Percentiles rank a stretch among this genome's conserved stretches.
These are phyloP conservation scores for Ctenopoma kingsleyae DNA, from an alignment of 2,797 vertebrate species.

Conservation along the genomic window DNA sequence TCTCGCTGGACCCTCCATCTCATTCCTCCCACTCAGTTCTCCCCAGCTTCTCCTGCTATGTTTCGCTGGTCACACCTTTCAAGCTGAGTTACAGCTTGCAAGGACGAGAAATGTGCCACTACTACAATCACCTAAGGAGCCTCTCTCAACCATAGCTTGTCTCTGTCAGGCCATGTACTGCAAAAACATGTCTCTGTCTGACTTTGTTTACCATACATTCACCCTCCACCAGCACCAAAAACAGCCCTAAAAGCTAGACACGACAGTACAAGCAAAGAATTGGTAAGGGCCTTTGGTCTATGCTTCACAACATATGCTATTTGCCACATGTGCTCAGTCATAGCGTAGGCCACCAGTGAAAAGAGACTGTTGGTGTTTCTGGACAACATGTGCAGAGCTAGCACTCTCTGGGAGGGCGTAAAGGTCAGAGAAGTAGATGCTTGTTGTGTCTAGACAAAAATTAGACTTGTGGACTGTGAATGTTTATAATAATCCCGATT, in stretches of 20 bases:
- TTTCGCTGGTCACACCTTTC: conserved; percentile 71
- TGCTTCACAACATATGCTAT: conserved; percentile 60
- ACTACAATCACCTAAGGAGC: conserved; percentile 71
- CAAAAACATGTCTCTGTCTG: conserved; percentile 52
- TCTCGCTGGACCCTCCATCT: conserved; percentile 25
- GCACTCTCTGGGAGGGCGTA: conserved; percentile 28
- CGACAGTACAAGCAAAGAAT: conserved; percentile 43
- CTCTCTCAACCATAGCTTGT: conserved; percentile 53
- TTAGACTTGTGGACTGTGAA: background rate
- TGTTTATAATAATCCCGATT: conserved; percentile 17
- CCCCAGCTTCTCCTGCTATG: conserved; percentile 22
- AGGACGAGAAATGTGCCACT: conserved; percentile 55
- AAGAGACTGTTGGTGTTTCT: conserved; percentile 52
- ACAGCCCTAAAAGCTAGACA: conserved; percentile 50
- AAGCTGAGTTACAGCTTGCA: conserved; percentile 68
- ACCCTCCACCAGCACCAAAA: conserved; percentile 32
- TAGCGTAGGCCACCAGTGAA: conserved; percentile 15
- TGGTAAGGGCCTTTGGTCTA: conserved; percentile 35
- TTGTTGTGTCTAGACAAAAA: conserved; percentile 42
- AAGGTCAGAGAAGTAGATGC: conserved; percentile 56
- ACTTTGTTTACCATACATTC: conserved; percentile 60
- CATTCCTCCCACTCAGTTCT: conserved; percentile 14
- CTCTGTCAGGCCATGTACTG: conserved; percentile 49
- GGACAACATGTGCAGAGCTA: conserved; percentile 37
- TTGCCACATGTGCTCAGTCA: conserved; percentile 62